Evolutionary conservation across 1,140 invertebrate species (phyloP), one percentile per base, ranked within the genome.

Genomic region (Drosophila subpulchrella): DNA sequence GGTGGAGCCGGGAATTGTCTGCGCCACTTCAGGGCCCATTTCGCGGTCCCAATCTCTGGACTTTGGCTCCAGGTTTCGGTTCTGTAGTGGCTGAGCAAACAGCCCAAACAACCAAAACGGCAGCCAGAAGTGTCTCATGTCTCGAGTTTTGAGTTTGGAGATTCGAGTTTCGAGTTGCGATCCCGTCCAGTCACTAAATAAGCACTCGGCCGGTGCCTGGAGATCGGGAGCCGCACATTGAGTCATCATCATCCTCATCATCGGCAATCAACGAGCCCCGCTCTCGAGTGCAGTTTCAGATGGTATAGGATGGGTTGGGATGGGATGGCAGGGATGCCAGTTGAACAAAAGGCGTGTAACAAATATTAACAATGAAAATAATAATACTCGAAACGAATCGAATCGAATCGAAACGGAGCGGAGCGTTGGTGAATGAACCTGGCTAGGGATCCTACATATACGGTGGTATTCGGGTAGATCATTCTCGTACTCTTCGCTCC

Each of bases 291-390:
- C 58, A 75, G 50, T 20, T 42, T 24, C 24, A 51, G 41, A 32
- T 39, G n/a, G 17, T 4, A 46, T 20, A 10, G 48, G 0, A 20
- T 20, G 41, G 15, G 15, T 17, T 44, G 6, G 39, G 15, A 20
- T 44, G 42, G 17, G 10, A 46, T 20, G 17, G 48, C 46, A 42
- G 36, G 34, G 65, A 67, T 39, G 62, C 39, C 20, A 72, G 65
- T 42, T 48, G 63, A 73, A 89, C 84, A 77, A 88, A 88, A 88
- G 84, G 76, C 84, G 84, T 89, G 85, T 88, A 88, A 88, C 84
- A 89, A 88, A 88, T 88, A 88, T 88, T 88, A 88, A 88, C 84
- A 88, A 88, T 89, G 84, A 88, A 89, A 88, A 88, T 88, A 88
- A 88, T 88, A 88, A 88, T 82, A 89, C 80, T 83, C 56, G 57